These are phyloP conservation scores for Syngnathus typhle DNA, from an alignment of 2,113 vertebrate species.

Conservation along the genomic window DNA sequence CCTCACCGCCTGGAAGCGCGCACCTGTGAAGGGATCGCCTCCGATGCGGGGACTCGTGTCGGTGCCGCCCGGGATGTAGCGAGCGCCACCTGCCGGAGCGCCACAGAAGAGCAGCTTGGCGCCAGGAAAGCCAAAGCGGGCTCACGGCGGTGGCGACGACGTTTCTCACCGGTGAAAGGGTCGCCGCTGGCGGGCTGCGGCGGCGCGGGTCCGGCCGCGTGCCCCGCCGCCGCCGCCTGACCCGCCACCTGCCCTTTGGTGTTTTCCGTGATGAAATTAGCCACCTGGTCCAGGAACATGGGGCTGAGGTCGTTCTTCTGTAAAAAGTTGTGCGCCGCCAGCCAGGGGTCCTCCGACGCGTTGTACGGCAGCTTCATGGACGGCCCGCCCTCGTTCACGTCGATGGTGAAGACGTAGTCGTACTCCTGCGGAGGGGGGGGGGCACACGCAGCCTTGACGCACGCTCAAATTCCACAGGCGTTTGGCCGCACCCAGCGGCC, in stretches of 20 bases:
- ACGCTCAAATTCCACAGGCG: too few relatives aligned
- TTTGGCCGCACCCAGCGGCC: too few relatives aligned
- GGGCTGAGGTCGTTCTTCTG: conserved; percentile 92
- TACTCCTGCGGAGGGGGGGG: conserved; percentile 77
- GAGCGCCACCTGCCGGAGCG: conserved; percentile 59
- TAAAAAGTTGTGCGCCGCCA: conserved; percentile 91
- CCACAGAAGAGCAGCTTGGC: not conserved
- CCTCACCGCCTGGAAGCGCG: too few relatives aligned
- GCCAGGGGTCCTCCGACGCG: conserved; percentile 88
- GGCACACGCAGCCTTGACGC: too few relatives aligned
- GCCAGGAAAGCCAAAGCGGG: too few relatives aligned
- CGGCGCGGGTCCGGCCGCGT: conserved; percentile 7
- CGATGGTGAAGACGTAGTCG: conserved; percentile 94
- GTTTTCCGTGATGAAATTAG: conserved; percentile 96
- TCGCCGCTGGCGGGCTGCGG: conserved; percentile 72
- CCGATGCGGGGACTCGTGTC: conserved; percentile 41
- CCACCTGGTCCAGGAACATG: conserved; percentile 96
- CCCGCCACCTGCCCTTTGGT: conserved; percentile 85
- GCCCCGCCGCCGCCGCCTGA: not conserved
- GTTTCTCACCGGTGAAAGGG: conserved; percentile 84
- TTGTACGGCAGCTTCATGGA: conserved; percentile 96
- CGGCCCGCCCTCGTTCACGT: conserved; percentile 90
- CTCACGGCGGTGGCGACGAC: not conserved
- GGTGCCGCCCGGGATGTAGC: conserved; percentile 69
- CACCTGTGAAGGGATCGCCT: conserved; percentile 75